Base-by-base conservation (phyloP, 1,140 invertebrate genomes). In the Neodiprion lecontei region DNA sequence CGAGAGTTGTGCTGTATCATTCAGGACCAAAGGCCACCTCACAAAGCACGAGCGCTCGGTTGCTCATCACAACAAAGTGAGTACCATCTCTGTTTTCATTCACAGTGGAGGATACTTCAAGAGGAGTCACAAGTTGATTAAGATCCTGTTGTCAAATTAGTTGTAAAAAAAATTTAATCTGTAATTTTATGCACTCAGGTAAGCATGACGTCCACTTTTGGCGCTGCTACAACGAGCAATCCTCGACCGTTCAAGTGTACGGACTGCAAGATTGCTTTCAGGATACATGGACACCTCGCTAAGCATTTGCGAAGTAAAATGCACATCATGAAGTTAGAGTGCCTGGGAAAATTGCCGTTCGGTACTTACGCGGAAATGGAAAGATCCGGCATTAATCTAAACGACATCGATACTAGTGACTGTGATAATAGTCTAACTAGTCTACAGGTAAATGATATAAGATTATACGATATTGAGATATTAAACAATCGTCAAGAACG, bases 301-400 rank as follows among this genome's bases (percentile, higher is more conserved):
- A 99, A 99, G 89, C 98, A 99, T 90, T 89, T 99, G 65, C 91
- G 97, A 61, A 98, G 97, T 48, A 99, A 99, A 90, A 96, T 96
- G 92, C 98, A 99, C 84, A 97, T 99, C 28, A 97, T 97, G 93
- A 95, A 96, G 82, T 89, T 99, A 65, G 97, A 99, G 86, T 97
- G 95, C 86, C 87, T 97, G 48, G 95, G 92, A 66, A 99, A 98
- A 88, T 86, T 99, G 75, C 97, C 97, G 0, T 97, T 97, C 83
- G 97, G 97, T n/a, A 96, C 96, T 48, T 98, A 97, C 84, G 96
- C 96, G 40, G 96, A 98, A 88, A 95, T 98, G 82, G 97, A 98
- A 87, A 90, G 96, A 40, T 95, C 94, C 21, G 95, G 96, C 65
- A 92, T 97, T 67, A 96, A 96, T 87, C 90, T 97, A 75, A 97